Conservation (phyloP, 2,888 invertebrate genomes). For the Antheraea yamamai region DNA sequence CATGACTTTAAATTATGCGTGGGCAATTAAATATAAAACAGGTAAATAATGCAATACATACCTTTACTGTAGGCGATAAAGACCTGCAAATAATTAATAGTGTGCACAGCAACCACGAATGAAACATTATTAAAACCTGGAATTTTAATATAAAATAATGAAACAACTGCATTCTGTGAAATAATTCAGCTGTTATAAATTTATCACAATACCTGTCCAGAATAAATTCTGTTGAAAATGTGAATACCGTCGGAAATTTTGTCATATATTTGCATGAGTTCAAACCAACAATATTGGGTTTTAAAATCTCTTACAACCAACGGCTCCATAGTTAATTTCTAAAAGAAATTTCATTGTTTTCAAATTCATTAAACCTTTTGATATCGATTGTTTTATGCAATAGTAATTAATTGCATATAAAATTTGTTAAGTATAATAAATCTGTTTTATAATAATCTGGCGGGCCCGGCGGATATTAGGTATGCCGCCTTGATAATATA, state of each 20-base stretch:
- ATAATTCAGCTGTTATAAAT: slow-evolving; percentile 10
- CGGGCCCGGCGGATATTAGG: too few relatives aligned
- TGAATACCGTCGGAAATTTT: slow-evolving; percentile 56
- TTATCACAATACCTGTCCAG: slow-evolving; percentile 50
- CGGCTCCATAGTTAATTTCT: slow-evolving; percentile 38
- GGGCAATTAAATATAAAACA: background rate
- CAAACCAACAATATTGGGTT: slow-evolving; percentile 55
- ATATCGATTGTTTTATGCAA: background rate
- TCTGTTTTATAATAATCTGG: too few relatives aligned
- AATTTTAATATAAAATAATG: slow-evolving; percentile 31
- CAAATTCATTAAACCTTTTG: background rate
- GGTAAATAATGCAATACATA: slow-evolving; percentile 28
- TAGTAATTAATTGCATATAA: background rate
- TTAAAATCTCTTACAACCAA: slow-evolving; percentile 31
- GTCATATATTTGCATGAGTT: slow-evolving; percentile 67
- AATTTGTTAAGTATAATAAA: too few relatives aligned
- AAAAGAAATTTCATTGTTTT: slow-evolving; percentile 17
- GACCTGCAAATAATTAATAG: slow-evolving; percentile 54
- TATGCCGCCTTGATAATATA: too few relatives aligned
- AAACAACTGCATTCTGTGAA: slow-evolving; percentile 14
- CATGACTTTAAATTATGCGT: background rate
- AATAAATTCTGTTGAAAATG: slow-evolving; percentile 58
- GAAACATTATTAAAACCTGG: slow-evolving; percentile 59
- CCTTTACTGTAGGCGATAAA: slow-evolving; percentile 57
- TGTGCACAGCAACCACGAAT: slow-evolving; percentile 53